Conservation (phyloP, 92 coral and sea anemone genomes). For the Parazoanthus atlanticus region DNA sequence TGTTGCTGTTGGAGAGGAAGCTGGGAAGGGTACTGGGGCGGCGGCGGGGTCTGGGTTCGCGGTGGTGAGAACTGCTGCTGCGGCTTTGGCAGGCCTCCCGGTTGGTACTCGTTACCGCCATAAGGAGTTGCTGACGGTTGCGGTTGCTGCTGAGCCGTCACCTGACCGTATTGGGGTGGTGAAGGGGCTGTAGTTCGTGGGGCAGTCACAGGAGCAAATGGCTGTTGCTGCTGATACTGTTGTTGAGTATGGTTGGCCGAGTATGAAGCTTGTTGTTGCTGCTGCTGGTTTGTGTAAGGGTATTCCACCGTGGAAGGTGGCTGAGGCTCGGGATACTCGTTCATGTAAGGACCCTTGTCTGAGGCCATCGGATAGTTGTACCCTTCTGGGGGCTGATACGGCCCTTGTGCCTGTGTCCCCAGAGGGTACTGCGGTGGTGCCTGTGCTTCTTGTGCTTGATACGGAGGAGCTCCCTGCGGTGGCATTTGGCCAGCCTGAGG, state of each 20-base stretch:
- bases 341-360: conserved; percentile 44
- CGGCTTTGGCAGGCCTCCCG: conserved; percentile 26
- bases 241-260: conserved; percentile 37
- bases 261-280: conserved; percentile 44
- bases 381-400: conserved; percentile 52
- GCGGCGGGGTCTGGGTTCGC: conserved; percentile 54
- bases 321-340: conserved; percentile 52
- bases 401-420: conserved; percentile 40
- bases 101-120: conserved; percentile 33
- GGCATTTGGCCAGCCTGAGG: conserved; percentile 50
- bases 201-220: conserved; percentile 55
- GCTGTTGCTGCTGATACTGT: conserved; percentile 43
- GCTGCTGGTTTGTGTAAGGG: conserved; percentile 44
- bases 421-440: conserved; percentile 57
- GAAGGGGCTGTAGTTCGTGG: conserved; percentile 50
- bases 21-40: conserved; percentile 48
- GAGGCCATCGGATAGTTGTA: conserved; percentile 47
- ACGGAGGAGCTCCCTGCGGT: conserved; percentile 36
- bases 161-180: conserved; percentile 68
- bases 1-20: conserved; percentile 36
- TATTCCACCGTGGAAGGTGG: conserved; percentile 34
- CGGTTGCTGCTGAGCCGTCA: conserved; percentile 49
- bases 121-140: conserved; percentile 32
- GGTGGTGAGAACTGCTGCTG: conserved; percentile 50
- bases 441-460: conserved; percentile 56